Evolutionary conservation across 1,140 invertebrate genomes (phyloP), one percentile per base, ranked within the genome.

Genomic region (Drosophila nannoptera): DNA sequence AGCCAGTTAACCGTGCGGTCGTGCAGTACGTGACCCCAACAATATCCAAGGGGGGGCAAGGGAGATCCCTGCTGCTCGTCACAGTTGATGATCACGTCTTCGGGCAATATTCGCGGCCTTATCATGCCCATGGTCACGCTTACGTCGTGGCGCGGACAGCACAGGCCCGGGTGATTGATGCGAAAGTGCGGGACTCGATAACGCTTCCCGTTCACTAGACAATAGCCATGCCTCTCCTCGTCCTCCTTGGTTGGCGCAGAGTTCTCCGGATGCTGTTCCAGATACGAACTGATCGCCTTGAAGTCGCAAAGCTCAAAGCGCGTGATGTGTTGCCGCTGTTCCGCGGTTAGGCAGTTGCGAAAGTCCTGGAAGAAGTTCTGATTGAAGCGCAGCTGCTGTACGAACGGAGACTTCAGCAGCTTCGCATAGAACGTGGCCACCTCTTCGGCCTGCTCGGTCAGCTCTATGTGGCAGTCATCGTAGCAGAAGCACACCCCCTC

Each of bases 401-500:
- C 64, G 12, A 40, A 52, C 4, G n/a, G 4, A 2, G 64, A 52
- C 29, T 22, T 29, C 54, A 59, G 8, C 5, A 42, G 7, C 38
- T 36, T 33, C 4, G 55, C 64, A 43, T 67, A 67, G 38, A 59
- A 60, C 0, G 64, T 67, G 31, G 64, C 64, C 33, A 56, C 64
- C 46, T 67, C 64, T 14, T 67, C 64, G 7, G 64, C 64, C 36
- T 45, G 43, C 7, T 67, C 64, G 4, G 64, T 42, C 36, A 67
- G 48, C 46, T 49, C 42, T 0, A 67, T 16, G 11, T 36, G n/a
- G 0, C 7, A 8, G 31, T 29, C 3, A 11, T 67, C 46, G 7
- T 67, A 67, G 8, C 35, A 45, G 46, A 67, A 67, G 7, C 14
- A 29, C 29, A 67, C 55, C 43, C 52, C 12, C 11, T 4, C 9